These are phyloP conservation scores for Paramisgurnus dabryanus DNA, from an alignment of 2,113 vertebrate genomes.

Conservation along the genomic window DNA sequence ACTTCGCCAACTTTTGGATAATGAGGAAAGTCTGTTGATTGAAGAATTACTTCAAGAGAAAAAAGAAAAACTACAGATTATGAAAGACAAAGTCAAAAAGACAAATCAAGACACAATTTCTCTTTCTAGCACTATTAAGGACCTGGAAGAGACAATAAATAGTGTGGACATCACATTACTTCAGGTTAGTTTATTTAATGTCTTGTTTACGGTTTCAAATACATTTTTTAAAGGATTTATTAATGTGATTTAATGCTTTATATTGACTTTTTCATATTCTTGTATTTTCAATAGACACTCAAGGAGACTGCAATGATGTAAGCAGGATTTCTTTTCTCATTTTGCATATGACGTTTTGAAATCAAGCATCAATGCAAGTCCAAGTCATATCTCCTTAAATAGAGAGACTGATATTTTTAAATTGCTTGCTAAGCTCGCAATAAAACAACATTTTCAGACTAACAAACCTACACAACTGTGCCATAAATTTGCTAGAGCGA, in stretches of 20 bases:
- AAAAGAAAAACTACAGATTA: not conserved
- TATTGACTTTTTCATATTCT: no score
- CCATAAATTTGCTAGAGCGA: no score
- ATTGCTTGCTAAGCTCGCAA: no score
- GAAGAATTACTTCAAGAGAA: constrained; percentile 1
- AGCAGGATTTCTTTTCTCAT: not conserved
- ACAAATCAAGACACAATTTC: not conserved
- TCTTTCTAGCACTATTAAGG: not conserved
- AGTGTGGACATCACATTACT: not conserved
- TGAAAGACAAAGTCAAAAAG: constrained; percentile 4
- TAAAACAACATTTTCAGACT: no score
- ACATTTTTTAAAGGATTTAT: not conserved
- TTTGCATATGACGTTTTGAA: not conserved
- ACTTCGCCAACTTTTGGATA: constrained; percentile 16
- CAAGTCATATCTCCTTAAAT: no score
- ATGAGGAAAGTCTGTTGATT: constrained; percentile 14
- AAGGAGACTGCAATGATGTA: constrained; percentile 8
- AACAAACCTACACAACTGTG: no score
- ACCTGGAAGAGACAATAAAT: not conserved
- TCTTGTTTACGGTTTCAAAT: not conserved
- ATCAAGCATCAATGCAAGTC: not conserved
- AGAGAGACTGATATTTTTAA: no score
- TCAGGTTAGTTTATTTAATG: not conserved
- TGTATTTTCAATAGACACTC: constrained; percentile 6
- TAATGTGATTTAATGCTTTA: no score